Percentiles rank a stretch among this genome's conserved stretches.
Evolutionary conservation across 2,113 vertebrate species (phyloP).

Genomic region (Agapornis roseicollis): DNA sequence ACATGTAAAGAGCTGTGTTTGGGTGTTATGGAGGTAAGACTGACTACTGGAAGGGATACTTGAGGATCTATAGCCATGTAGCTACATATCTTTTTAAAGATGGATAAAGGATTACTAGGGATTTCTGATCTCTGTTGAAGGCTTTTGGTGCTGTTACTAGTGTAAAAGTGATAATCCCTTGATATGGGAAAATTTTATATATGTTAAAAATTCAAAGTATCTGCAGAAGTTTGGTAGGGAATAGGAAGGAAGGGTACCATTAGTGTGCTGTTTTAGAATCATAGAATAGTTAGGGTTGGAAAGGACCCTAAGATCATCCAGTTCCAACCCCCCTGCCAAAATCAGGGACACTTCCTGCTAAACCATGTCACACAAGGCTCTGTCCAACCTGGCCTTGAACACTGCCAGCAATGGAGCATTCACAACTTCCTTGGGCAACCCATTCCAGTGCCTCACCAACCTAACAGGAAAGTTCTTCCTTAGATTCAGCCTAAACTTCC

Average conservation of each 20-base stretch:
- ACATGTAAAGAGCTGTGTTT: accelerated
- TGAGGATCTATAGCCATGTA: background rate
- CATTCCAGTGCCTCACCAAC: no score
- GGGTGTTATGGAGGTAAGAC: background rate
- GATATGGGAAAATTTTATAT: background rate
- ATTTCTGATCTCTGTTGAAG: background rate
- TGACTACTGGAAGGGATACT: background rate
- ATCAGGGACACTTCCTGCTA: no score
- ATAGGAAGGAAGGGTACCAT: background rate
- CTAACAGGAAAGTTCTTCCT: no score
- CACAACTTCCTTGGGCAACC: no score
- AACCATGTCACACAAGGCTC: no score
- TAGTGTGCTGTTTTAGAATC: background rate
- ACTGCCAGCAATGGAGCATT: no score
- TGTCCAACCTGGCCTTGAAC: no score
- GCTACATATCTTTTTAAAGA: background rate
- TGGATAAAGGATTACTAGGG: background rate
- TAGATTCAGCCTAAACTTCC: no score
- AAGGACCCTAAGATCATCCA: no score
- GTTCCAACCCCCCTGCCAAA: no score
- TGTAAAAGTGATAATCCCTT: background rate
- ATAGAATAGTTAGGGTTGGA: no score
- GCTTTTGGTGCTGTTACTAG: background rate
- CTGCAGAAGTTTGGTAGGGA: background rate
- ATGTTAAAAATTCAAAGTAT: background rate